These are phyloP conservation scores for Caiman crocodilus DNA, from an alignment of 2,797 vertebrate species.

Conservation along the genomic window DNA sequence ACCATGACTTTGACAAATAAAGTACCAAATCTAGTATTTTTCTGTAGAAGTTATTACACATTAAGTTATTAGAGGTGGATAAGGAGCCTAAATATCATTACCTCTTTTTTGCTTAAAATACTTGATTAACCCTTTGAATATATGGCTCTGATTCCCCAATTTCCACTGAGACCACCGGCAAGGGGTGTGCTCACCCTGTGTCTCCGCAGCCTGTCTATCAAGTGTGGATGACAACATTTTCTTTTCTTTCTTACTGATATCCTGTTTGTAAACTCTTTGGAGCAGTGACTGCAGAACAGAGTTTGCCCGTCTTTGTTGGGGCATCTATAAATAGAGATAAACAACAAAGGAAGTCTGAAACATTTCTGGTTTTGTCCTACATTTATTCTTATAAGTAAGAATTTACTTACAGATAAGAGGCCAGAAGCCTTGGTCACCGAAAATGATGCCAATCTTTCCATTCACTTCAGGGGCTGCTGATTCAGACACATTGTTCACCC, in stretches of 20 bases:
- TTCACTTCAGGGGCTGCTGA: rapidly evolving
- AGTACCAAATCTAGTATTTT: neutral
- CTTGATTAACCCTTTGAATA: neutral
- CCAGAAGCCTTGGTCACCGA: neutral
- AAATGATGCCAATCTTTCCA: neutral
- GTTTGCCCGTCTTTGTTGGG: neutral
- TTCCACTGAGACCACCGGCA: neutral
- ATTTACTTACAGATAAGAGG: neutral
- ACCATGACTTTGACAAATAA: neutral
- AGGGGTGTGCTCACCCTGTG: neutral
- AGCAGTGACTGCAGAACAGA: neutral
- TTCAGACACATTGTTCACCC: neutral
- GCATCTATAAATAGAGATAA: neutral
- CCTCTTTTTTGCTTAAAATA: neutral
- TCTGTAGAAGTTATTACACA: constrained; percentile 2
- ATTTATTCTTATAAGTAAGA: too few relatives aligned
- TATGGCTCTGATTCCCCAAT: neutral
- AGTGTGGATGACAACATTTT: neutral
- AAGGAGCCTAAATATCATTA: neutral
- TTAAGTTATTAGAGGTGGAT: neutral
- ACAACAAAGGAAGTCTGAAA: neutral
- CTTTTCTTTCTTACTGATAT: neutral
- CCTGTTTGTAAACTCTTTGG: neutral
- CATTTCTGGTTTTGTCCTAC: neutral
- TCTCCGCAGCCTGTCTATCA: neutral